These are phyloP conservation scores for Sturmia bella DNA, from an alignment of 2,888 invertebrate species.

Conservation along the genomic window DNA sequence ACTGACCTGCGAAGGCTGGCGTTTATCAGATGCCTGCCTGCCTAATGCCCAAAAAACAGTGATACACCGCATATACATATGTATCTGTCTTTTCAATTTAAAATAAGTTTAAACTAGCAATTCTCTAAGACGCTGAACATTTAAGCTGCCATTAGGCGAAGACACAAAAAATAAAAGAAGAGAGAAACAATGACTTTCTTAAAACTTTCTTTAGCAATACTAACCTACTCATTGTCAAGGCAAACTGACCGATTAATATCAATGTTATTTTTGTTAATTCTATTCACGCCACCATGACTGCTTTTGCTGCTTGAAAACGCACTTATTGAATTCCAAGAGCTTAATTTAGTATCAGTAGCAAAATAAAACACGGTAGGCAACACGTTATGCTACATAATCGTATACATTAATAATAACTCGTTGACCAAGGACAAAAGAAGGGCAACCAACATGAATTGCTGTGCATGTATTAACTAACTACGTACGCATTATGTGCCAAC, in stretches of 20 bases:
- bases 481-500: no score
- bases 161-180: no score
- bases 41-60: no score
- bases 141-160: no score
- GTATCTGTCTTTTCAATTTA: no score
- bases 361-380: background rate
- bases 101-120: no score
- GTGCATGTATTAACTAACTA: no score
- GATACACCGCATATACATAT: no score
- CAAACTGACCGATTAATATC: background rate
- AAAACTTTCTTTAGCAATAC: background rate
- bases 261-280: conserved; percentile 5
- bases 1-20: no score
- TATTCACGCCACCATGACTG: conserved; percentile 4
- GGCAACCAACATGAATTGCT: conserved; percentile 36
- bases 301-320: conserved; percentile 20
- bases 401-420: conserved; percentile 56
- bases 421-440: conserved; percentile 61
- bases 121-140: no score
- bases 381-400: conserved; percentile 23
- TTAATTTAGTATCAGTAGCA: conserved; percentile 36
- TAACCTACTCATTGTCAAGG: background rate
- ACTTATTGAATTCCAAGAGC: conserved; percentile 19
- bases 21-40: no score
- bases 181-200: background rate